A percentile compares a stretch with the other conserved stretches of the same genome.
Conservation (phyloP, 2,113 vertebrate species). For the Prolemur simus region DNA sequence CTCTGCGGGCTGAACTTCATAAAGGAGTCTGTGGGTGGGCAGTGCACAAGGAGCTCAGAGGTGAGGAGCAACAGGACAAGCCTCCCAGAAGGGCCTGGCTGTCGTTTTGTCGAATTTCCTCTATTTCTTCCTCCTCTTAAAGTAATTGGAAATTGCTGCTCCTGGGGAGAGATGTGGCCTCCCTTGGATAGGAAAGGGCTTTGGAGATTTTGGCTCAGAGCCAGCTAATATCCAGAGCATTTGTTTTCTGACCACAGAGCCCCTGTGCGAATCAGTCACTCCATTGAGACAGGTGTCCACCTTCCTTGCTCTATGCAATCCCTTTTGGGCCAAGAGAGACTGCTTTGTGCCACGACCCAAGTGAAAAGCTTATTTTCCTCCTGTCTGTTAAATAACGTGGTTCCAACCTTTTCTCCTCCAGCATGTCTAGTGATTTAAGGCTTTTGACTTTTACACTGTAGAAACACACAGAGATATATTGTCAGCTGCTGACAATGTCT, state of each 20-base stretch:
- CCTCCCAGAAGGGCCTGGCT: not conserved
- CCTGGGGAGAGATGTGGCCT: not conserved
- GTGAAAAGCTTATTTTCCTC: not conserved
- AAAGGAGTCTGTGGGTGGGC: conserved; percentile 71
- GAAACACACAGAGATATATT: conserved; percentile 80
- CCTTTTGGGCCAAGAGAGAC: not conserved
- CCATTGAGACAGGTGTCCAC: conserved; percentile 41
- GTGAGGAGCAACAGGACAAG: conserved; percentile 39
- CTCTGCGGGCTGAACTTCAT: conserved; percentile 64
- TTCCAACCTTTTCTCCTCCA: conserved; percentile 71
- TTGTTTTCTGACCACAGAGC: conserved; percentile 48
- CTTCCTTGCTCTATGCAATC: conserved; percentile 2
- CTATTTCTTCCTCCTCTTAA: conserved; percentile 47
- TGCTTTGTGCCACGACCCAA: not conserved
- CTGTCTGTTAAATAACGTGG: conserved; percentile 60
- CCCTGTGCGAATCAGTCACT: not conserved
- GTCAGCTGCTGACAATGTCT: conserved; percentile 50
- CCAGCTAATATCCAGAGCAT: conserved; percentile 32
- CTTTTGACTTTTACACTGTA: conserved; percentile 79
- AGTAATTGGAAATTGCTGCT: conserved; percentile 63
- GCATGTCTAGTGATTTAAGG: conserved; percentile 78
- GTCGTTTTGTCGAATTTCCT: conserved; percentile 13
- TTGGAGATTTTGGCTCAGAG: conserved; percentile 36
- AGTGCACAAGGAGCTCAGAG: conserved; percentile 35
- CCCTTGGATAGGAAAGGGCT: conserved; percentile 21